Percentiles rank a stretch among this genome's conserved stretches.
Evolutionary conservation across 2,888 invertebrate species (phyloP).

Genomic region (Leptinotarsa haldemani): DNA sequence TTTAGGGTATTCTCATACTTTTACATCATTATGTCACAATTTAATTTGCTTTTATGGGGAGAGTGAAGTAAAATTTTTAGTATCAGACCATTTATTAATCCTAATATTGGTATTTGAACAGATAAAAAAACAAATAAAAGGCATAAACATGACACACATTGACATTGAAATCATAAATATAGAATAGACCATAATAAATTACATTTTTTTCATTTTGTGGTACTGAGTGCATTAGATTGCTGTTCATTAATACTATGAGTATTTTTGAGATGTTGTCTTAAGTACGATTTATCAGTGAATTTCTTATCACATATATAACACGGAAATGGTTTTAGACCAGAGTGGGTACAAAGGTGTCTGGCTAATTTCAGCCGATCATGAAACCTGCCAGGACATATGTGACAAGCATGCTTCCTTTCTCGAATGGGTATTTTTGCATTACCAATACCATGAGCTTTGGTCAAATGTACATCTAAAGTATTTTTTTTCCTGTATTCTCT

Average conservation of each 20-base stretch:
- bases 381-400: conserved; percentile 62
- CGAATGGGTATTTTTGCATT: conserved; percentile 58
- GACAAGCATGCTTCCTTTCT: conserved; percentile 60
- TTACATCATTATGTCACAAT: no score
- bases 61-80: no score
- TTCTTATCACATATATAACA: conserved; percentile 54
- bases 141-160: no score
- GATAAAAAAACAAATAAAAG: no score
- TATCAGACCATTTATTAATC: no score
- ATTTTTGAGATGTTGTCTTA: conserved; percentile 54
- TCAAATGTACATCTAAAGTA: conserved; percentile 66
- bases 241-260: conserved; percentile 35
- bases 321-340: conserved; percentile 54
- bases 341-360: conserved; percentile 56
- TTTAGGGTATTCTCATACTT: no score
- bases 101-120: no score
- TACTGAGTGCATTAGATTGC: not conserved
- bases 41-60: no score
- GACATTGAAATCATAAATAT: not conserved
- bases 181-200: not conserved
- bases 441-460: conserved; percentile 65
- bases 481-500: conserved; percentile 67
- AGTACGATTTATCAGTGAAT: conserved; percentile 57
- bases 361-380: conserved; percentile 54
- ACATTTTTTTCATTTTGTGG: not conserved